A percentile compares a stretch with the other conserved stretches of the same genome.
Evolutionary conservation across 2,888 invertebrate genomes (phyloP).

Genomic region (Holacanthella duospinosa): DNA sequence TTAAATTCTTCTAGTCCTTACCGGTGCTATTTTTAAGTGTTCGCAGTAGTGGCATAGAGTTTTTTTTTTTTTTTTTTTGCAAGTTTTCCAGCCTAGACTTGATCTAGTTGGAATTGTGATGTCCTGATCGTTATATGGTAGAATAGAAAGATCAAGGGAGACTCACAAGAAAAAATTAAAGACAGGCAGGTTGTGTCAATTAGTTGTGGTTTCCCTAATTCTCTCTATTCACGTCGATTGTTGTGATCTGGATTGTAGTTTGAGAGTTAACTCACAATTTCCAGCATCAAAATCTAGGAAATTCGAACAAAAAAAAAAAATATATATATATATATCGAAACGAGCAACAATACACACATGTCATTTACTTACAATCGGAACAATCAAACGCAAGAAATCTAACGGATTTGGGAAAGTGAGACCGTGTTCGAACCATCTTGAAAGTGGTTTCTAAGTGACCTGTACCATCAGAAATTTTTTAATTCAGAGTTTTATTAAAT

Average conservation of each 20-base stretch:
- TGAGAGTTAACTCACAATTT: too few relatives aligned
- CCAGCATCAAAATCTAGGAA: too few relatives aligned
- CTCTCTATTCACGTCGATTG: not conserved
- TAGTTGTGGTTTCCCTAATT: not conserved
- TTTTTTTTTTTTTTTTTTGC: not conserved
- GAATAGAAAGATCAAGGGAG: constrained; percentile 3
- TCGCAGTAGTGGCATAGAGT: not conserved
- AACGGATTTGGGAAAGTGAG: too few relatives aligned
- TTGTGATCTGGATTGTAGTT: not conserved
- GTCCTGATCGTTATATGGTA: not conserved
- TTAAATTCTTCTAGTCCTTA: not conserved
- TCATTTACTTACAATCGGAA: too few relatives aligned
- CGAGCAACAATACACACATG: too few relatives aligned
- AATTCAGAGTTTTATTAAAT: too few relatives aligned
- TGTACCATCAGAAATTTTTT: too few relatives aligned
- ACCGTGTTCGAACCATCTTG: too few relatives aligned
- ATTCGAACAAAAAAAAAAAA: too few relatives aligned
- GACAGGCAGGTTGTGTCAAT: not conserved
- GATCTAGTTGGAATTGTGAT: constrained; percentile 3
- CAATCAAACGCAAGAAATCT: too few relatives aligned
- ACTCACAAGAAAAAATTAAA: not conserved
- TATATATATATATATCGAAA: too few relatives aligned
- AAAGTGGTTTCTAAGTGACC: too few relatives aligned
- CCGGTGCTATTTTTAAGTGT: constrained; percentile 5
- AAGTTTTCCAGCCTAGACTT: not conserved